Conservation (phyloP, 2,797 vertebrate genomes). For the Vireo griseus region DNA sequence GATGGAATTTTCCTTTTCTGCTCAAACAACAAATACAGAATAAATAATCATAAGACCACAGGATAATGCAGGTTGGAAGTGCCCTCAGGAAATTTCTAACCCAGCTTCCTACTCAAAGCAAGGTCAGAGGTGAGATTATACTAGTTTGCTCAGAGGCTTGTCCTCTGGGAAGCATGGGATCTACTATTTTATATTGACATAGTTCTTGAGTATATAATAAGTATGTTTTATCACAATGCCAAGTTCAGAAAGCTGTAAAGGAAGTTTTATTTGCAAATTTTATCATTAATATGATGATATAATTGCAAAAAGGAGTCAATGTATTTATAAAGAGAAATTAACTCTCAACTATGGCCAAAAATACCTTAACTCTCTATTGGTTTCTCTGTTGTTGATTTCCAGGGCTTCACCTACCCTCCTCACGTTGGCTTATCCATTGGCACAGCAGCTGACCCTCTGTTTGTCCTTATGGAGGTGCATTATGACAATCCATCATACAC, state of each 20-base stretch:
- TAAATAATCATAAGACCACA: conserved; percentile 3
- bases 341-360: background rate
- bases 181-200: background rate
- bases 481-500: conserved; percentile 83
- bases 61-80: background rate
- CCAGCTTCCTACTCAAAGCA: background rate
- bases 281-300: background rate
- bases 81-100: background rate
- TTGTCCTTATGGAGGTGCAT: conserved; percentile 85
- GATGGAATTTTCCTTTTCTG: background rate
- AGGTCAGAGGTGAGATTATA: background rate
- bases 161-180: background rate
- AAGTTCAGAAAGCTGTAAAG: background rate
- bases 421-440: conserved; percentile 85
- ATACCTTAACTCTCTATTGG: background rate
- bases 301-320: background rate
- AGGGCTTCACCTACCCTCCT: conserved; percentile 84
- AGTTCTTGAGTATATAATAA: background rate
- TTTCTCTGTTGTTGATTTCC: background rate
- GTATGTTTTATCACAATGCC: background rate
- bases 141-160: background rate
- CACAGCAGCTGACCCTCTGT: conserved; percentile 77
- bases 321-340: background rate
- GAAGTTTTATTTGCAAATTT: background rate
- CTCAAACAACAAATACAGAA: background rate